A percentile compares a stretch with the other conserved stretches of the same genome.
Evolutionary conservation across 2,888 invertebrate species (phyloP).

Genomic region (Cephus rjabovi): DNA sequence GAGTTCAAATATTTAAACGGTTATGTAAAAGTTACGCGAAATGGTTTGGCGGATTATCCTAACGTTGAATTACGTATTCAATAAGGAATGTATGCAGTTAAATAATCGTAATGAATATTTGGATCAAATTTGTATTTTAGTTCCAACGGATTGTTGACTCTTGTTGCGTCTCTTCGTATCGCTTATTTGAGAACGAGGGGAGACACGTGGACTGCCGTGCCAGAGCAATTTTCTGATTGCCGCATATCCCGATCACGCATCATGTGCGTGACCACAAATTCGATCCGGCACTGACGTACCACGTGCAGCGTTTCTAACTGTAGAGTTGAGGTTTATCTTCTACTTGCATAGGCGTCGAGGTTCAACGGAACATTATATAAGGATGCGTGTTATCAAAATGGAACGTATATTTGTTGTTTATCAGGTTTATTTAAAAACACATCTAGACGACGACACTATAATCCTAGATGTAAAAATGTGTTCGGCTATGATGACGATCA

Average conservation of each 20-base stretch:
- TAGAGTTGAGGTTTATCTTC: background rate
- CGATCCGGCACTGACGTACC: slow-evolving; percentile 11
- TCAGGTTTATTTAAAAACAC: background rate
- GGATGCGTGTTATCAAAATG: slow-evolving; percentile 1
- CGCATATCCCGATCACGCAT: slow-evolving; percentile 17
- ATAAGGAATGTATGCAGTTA: background rate
- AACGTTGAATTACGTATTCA: background rate
- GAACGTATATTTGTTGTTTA: background rate
- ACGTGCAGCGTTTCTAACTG: background rate
- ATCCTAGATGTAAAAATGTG: background rate
- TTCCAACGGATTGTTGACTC: background rate
- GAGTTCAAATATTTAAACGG: too few species aligned
- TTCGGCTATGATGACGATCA: background rate
- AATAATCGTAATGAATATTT: background rate
- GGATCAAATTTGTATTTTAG: background rate
- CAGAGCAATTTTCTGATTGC: slow-evolving; percentile 3
- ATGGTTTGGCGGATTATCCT: too few species aligned
- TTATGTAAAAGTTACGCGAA: too few species aligned
- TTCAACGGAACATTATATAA: slow-evolving; percentile 47
- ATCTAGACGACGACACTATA: background rate
- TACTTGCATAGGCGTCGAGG: slow-evolving; percentile 34
- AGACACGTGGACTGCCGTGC: slow-evolving; percentile 82
- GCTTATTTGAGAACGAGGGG: slow-evolving; percentile 69
- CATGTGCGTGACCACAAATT: slow-evolving; percentile 16
- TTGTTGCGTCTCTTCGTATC: slow-evolving; percentile 39